Percentiles rank a stretch among this genome's conserved stretches.
phyloP scores from a whole-genome alignment of 2,113 vertebrate species.

The Leptobrachium leishanense region DNA sequence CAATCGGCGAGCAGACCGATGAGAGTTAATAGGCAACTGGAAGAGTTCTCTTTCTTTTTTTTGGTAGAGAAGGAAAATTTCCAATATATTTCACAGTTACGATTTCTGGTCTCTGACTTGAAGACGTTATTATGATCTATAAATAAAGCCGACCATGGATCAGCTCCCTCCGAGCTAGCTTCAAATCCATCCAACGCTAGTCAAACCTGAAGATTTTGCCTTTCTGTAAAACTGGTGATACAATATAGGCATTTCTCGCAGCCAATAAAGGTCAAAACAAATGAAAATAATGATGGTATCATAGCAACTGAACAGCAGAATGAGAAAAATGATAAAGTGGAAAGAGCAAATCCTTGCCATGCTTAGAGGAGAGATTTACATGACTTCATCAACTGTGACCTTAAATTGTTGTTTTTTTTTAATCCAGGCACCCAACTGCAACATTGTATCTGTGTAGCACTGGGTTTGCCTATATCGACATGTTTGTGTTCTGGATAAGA shows the following conservation, averaged over 20 bases:
- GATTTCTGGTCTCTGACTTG: neutral
- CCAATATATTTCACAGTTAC: neutral
- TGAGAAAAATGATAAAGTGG: slow-evolving; percentile 3
- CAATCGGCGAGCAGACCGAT: slow-evolving; percentile 9
- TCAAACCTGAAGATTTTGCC: slow-evolving; percentile 13
- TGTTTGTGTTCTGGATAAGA: too few relatives aligned
- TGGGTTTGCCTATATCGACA: too few relatives aligned
- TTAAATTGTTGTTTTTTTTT: neutral
- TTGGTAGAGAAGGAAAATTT: slow-evolving; percentile 1
- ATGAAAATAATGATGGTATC: slow-evolving; percentile 36
- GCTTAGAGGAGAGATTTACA: slow-evolving; percentile 4
- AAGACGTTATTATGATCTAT: slow-evolving; percentile 18
- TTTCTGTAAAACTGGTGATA: slow-evolving; percentile 35
- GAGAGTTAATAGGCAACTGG: neutral
- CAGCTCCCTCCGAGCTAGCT: slow-evolving; percentile 27
- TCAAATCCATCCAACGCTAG: slow-evolving; percentile 21
- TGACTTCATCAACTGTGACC: slow-evolving; percentile 10
- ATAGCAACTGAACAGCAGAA: slow-evolving; percentile 27
- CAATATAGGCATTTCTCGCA: slow-evolving; percentile 26
- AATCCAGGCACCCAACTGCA: too few relatives aligned
- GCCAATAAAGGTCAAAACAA: slow-evolving; percentile 44
- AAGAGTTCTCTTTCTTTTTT: slow-evolving; percentile 2
- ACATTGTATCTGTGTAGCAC: too few relatives aligned
- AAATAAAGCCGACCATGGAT: slow-evolving; percentile 12
- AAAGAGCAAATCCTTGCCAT: slow-evolving; percentile 22